Base-by-base conservation (phyloP, 2,113 vertebrate species). In the Tyrannus savana region DNA sequence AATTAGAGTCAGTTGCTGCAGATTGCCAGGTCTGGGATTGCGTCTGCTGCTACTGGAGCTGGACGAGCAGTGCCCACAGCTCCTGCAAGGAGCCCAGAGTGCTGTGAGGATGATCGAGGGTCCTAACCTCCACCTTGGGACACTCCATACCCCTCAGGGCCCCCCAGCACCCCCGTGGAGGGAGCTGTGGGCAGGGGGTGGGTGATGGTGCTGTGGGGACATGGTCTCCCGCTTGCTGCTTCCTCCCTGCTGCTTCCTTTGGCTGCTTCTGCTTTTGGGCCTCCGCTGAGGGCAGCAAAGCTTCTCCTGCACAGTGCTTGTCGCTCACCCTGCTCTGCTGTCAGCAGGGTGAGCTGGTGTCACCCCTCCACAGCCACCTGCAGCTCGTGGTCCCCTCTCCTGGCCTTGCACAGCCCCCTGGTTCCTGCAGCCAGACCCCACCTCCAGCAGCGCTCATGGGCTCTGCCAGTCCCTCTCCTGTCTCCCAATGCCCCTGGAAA, bases 261-360 rank as follows among this genome's bases (percentile, higher is more conserved):
- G 0, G 3, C 56, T 60, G 28, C 68, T 95, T 96, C 93, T 92
- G 67, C 80, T 95, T 96, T 95, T 67, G 14, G 12, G 10, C n/a
- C 58, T 27, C 4, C 10, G 14, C n/a, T 0, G 5, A 31, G 58
- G 13, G 42, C 0, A 0, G 24, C 2, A 4, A 35, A 60, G 44
- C 79, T 21, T 90, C 56, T 58, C 64, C 77, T 75, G 47, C 8
- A 28, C 49, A 3, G 28, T 0, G 12, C 49, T 64, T 9, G 6
- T 25, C 2, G 11, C 17, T 72, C 3, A 1, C 23, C 39, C n/a
- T 0, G 10, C 58, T 52, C 21, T 52, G 28, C 63, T 9, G 33
- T 47, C 42, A 10, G 5, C 14, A 6, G 5, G 52, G n/a, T 30
- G 16, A 30, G 24, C 33, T 30, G 62, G 17, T 13, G 9, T 33